phyloP scores from a whole-genome alignment of 2,797 vertebrate species.

The Neosilurus mollespiculum region DNA sequence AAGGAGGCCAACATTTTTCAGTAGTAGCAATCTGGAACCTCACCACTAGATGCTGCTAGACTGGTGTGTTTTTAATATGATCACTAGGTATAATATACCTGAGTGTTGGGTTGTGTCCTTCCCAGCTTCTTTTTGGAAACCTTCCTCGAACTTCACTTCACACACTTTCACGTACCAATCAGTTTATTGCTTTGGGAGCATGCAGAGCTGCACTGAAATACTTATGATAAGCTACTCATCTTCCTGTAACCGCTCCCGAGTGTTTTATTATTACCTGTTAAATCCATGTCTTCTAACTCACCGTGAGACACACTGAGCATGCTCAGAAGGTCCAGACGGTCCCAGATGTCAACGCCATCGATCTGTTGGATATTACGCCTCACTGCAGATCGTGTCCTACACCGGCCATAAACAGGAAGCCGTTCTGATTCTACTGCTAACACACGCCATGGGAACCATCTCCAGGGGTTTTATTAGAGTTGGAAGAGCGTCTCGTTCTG shows the following conservation, averaged over 20 bases:
- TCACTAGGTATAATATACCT: neutral
- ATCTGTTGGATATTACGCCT: conserved; percentile 65
- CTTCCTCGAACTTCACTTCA: neutral
- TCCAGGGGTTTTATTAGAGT: conserved; percentile 67
- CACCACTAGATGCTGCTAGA: no score
- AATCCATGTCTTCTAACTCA: conserved; percentile 53
- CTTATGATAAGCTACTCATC: conserved; percentile 56
- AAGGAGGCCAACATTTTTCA: no score
- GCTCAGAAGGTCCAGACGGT: conserved; percentile 54
- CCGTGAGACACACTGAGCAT: neutral
- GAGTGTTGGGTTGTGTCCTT: neutral
- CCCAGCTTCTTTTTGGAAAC: neutral
- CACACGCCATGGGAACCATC: conserved; percentile 59
- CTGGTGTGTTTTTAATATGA: no score
- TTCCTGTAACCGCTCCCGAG: conserved; percentile 60
- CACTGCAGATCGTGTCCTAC: conserved; percentile 48
- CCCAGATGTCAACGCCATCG: conserved; percentile 61
- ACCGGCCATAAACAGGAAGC: conserved; percentile 61
- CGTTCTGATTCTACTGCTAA: conserved; percentile 62
- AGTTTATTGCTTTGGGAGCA: neutral
- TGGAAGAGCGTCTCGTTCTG: conserved; percentile 28
- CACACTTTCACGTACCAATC: neutral
- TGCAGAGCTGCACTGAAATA: conserved; percentile 62
- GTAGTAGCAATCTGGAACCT: no score
- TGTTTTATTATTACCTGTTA: conserved; percentile 65